A percentile compares a stretch with the other conserved stretches of the same genome.
Evolutionary conservation across 2,113 vertebrate species (phyloP).

Genomic region (Herpailurus yagouaroundi): DNA sequence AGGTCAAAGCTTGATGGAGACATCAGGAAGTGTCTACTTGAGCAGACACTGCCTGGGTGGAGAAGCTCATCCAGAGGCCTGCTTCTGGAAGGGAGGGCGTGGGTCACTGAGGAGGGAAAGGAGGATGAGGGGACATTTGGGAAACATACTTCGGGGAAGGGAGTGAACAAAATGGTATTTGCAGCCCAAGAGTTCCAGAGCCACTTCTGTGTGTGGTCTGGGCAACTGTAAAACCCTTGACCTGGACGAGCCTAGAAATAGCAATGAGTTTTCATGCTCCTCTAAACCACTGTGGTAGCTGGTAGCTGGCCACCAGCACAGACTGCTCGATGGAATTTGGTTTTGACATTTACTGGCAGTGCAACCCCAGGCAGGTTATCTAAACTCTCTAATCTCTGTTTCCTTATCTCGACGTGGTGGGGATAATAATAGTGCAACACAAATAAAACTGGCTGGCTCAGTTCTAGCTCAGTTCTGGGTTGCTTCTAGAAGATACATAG

Average conservation of each 20-base stretch:
- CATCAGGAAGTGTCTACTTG: background rate
- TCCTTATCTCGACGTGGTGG: background rate
- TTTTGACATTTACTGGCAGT: background rate
- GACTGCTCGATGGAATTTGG: background rate
- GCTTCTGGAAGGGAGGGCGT: background rate
- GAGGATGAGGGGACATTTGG: background rate
- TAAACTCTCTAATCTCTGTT: background rate
- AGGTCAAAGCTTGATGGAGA: background rate
- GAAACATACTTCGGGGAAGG: background rate
- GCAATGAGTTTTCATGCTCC: background rate
- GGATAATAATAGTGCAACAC: background rate
- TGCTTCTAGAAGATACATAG: background rate
- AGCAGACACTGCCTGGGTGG: background rate
- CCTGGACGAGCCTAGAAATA: background rate
- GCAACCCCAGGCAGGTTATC: background rate
- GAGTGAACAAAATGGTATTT: background rate
- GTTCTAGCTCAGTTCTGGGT: background rate
- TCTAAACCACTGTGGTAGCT: background rate
- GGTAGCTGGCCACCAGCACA: background rate
- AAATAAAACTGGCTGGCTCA: background rate
- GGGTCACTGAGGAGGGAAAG: background rate
- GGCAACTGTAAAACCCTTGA: background rate
- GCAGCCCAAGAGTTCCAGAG: background rate
- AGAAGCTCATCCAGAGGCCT: background rate
- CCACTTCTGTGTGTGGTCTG: background rate